Percentiles rank a stretch among this genome's conserved stretches.
phyloP scores from a whole-genome alignment of 2,113 vertebrate species.

The Microcebus ravelobensis region DNA sequence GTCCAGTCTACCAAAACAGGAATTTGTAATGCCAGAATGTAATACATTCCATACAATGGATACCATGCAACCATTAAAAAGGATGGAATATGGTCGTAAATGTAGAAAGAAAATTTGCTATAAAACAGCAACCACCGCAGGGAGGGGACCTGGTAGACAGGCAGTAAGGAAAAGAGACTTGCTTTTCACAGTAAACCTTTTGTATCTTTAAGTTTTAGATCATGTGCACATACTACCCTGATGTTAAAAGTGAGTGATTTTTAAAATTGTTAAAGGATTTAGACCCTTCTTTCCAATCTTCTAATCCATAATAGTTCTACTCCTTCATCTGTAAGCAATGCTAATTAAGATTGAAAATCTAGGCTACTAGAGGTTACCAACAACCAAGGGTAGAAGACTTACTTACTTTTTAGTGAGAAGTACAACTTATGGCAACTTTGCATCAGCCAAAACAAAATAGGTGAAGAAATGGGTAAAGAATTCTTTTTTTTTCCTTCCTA shows the following conservation, averaged over 20 bases:
- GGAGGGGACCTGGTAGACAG: background rate
- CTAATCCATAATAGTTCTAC: conserved; percentile 1
- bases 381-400: background rate
- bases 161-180: background rate
- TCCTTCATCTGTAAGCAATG: background rate
- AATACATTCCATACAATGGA: background rate
- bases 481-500: background rate
- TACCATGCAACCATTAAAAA: background rate
- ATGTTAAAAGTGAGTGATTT: conserved; percentile 2
- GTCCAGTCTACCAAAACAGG: background rate
- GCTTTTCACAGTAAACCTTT: conserved; percentile 8
- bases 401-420: background rate
- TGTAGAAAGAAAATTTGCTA: background rate
- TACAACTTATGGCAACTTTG: background rate
- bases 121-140: background rate
- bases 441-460: background rate
- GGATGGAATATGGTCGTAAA: background rate
- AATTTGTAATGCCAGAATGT: background rate
- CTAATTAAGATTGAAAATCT: background rate
- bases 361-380: background rate
- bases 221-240: background rate
- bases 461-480: conserved; percentile 13
- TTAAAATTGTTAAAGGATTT: background rate
- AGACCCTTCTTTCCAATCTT: background rate
- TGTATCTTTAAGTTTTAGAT: background rate